Base-by-base conservation (phyloP, 2,797 vertebrate genomes). In the Anas acuta region DNA sequence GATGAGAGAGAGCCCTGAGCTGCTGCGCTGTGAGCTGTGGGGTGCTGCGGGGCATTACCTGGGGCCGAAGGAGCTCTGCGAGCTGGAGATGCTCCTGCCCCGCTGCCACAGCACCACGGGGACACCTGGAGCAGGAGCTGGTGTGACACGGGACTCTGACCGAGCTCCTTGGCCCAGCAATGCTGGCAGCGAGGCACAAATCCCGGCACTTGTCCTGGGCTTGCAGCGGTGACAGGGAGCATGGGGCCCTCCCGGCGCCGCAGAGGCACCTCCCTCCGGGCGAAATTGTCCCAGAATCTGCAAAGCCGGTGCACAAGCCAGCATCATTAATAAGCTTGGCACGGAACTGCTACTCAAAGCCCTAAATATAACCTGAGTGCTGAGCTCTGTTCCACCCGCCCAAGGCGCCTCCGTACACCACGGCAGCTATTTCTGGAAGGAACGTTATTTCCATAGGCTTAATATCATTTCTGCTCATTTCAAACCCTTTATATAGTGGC, bases 391-490 rank as follows among this genome's bases (percentile, higher is more conserved):
- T 74, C 86, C 69, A 87, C 82, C 79, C 56, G 22, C 96, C 76
- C 64, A 75, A 92, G 72, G 96, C 37, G 19, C 81, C 86, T 96
- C 80, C 82, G 33, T 94, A 72, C 78, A 95, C 94, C 6, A 2
- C 28, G n/a, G 83, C 82, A 94, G 95, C 95, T 97, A 97, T 96
- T 97, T 97, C 91, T 96, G 96, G 96, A 96, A 96, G 54, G 84
- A 94, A 84, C 87, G 94, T 93, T 91, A 95, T 94, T 96, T 95
- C 86, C 85, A 93, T 78, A 76, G 77, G 87, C 94, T 97, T 96
- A 95, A 90, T 96, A 95, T 94, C 0, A 93, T 93, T 94, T 96
- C 89, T 94, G 79, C 76, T 96, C 75, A 93, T 96, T 96, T 95
- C 75, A 87, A 91, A 96, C 66, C 84, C 88, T 95, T 96, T 96